Evolutionary conservation across 2,888 invertebrate genomes (phyloP).

Genomic region (Osmoderma eremita): DNA sequence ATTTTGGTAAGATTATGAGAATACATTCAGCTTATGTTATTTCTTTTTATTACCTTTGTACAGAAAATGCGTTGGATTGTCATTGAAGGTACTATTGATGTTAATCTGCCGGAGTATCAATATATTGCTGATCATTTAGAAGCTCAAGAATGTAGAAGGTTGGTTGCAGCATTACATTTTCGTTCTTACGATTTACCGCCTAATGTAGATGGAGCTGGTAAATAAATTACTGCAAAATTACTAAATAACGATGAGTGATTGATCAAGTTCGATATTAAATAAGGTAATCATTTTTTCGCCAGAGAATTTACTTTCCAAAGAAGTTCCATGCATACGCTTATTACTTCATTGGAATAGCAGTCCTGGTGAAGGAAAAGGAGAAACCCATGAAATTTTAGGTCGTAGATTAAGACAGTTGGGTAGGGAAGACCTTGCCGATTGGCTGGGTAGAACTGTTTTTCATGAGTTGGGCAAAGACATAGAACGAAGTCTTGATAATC

Average conservation of each 20-base stretch:
- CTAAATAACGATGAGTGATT: not conserved
- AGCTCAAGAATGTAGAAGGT: conserved; percentile 67
- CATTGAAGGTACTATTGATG: conserved; percentile 56
- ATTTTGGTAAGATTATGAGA: conserved; percentile 20
- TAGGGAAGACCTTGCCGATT: conserved; percentile 69
- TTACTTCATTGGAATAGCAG: conserved; percentile 70
- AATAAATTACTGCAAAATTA: conserved; percentile 27
- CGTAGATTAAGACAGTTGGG: conserved; percentile 70
- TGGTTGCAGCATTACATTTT: conserved; percentile 70
- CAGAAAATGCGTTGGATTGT: not conserved
- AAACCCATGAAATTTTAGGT: conserved; percentile 68
- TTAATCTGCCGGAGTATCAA: conserved; percentile 61
- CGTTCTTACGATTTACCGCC: conserved; percentile 63
- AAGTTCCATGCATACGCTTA: conserved; percentile 67
- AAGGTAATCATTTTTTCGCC: conserved; percentile 11
- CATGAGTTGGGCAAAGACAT: conserved; percentile 66
- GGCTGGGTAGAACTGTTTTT: conserved; percentile 70
- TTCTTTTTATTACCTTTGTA: not conserved
- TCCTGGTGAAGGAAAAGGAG: conserved; percentile 66
- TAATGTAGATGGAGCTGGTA: conserved; percentile 60
- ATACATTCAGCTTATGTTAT: not conserved
- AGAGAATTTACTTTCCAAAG: conserved; percentile 65
- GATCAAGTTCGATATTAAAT: not conserved
- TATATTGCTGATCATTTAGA: conserved; percentile 70
- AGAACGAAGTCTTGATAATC: conserved; percentile 54